Evolutionary conservation across 2,888 invertebrate species (phyloP).

Genomic region (Drosophila mettleri): DNA sequence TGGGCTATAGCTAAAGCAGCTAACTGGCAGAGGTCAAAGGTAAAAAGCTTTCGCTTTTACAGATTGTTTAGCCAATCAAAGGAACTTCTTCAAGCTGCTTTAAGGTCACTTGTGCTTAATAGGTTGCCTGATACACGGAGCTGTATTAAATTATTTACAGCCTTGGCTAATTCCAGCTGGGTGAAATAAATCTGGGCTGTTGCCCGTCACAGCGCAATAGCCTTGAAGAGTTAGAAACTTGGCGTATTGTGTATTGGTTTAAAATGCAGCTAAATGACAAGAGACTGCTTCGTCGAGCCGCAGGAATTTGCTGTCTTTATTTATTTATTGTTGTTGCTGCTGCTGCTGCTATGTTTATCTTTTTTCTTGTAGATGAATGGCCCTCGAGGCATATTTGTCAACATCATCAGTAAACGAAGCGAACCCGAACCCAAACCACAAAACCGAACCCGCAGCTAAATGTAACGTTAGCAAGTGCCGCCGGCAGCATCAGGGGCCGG

Average conservation of each 20-base stretch:
- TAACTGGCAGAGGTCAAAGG: too few relatives aligned
- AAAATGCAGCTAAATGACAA: slow-evolving; percentile 40
- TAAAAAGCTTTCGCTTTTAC: too few relatives aligned
- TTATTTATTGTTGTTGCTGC: slow-evolving; percentile 16
- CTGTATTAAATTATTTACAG: not conserved
- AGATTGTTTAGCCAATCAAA: too few relatives aligned
- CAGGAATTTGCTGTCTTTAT: slow-evolving; percentile 20
- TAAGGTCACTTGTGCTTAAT: not conserved
- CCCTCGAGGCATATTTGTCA: slow-evolving; percentile 83
- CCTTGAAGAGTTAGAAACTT: slow-evolving; percentile 17
- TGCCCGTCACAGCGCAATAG: not conserved
- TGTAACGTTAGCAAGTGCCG: slow-evolving; percentile 39
- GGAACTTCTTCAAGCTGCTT: not conserved
- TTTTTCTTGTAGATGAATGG: slow-evolving; percentile 68
- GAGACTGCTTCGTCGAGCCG: slow-evolving; percentile 19
- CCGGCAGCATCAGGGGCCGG: slow-evolving; percentile 2
- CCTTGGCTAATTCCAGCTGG: not conserved
- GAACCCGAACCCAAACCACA: slow-evolving; percentile 13
- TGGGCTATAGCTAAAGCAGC: too few relatives aligned
- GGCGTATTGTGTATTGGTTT: slow-evolving; percentile 30
- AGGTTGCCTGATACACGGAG: not conserved
- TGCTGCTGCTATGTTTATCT: slow-evolving; percentile 49
- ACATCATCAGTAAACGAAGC: slow-evolving; percentile 70
- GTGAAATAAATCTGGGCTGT: not conserved
- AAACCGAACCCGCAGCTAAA: slow-evolving; percentile 52